These are phyloP conservation scores for Silurus asotus DNA, from an alignment of 2,113 vertebrate species.

Conservation along the genomic window DNA sequence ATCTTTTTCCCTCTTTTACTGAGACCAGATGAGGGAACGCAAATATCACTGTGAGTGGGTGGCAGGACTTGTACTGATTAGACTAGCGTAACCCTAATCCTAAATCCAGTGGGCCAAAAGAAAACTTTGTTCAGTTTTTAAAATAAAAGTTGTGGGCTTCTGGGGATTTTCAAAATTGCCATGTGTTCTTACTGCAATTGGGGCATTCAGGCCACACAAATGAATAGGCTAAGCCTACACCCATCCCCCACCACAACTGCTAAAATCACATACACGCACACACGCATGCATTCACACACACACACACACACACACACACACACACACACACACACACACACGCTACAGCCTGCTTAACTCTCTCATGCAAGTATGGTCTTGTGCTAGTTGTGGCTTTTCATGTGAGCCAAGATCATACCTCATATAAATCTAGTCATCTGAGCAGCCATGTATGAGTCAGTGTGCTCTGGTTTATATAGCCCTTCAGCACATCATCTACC, in stretches of 20 bases:
- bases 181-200: background rate
- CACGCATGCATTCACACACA: background rate
- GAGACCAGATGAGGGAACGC: background rate
- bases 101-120: background rate
- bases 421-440: slow-evolving; percentile 47
- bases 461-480: slow-evolving; percentile 38
- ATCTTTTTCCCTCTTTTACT: background rate
- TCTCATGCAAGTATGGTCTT: slow-evolving; percentile 42
- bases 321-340: slow-evolving; percentile 9
- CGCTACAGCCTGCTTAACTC: slow-evolving; percentile 15
- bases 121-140: background rate
- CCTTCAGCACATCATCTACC: slow-evolving; percentile 36
- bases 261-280: background rate
- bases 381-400: slow-evolving; percentile 54
- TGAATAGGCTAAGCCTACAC: background rate
- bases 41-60: background rate
- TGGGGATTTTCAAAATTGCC: background rate
- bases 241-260: background rate
- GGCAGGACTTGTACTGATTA: background rate
- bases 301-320: slow-evolving; percentile 9
- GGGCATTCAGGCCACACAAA: background rate
- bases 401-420: slow-evolving; percentile 57
- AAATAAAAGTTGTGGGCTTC: background rate
- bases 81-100: background rate
- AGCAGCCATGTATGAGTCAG: slow-evolving; percentile 33